Percentiles rank a stretch among this genome's conserved stretches.
Evolutionary conservation across 2,113 vertebrate species (phyloP).

Genomic region (Rhinolophus ferrumequinum): DNA sequence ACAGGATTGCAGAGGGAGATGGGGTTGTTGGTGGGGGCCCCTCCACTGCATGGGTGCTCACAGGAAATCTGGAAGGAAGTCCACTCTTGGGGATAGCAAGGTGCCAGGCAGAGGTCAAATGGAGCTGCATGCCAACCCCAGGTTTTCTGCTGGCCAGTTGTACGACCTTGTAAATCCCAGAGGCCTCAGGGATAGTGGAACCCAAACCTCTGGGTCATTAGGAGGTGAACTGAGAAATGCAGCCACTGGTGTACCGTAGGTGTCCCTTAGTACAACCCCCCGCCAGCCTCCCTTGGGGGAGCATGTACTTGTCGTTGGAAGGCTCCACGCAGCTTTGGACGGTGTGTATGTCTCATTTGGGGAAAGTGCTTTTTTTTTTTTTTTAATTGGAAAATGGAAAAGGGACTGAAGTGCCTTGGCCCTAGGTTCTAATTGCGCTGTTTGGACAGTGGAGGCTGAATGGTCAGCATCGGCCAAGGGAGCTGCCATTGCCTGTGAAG

Average conservation of each 20-base stretch:
- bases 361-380: background rate
- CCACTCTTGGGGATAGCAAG: background rate
- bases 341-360: background rate
- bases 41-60: background rate
- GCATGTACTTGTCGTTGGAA: background rate
- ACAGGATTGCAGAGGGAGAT: background rate
- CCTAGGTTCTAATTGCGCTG: background rate
- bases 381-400: background rate
- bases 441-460: background rate
- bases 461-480: background rate
- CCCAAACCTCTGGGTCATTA: background rate
- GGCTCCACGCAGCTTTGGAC: background rate
- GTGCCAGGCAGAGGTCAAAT: background rate
- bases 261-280: rapidly evolving
- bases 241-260: rapidly evolving
- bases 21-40: background rate
- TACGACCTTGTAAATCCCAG: background rate
- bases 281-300: rapidly evolving
- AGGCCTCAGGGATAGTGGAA: background rate
- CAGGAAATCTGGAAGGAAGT: background rate
- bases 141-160: background rate
- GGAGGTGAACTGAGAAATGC: background rate
- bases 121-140: background rate
- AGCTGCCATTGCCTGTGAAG: rapidly evolving
- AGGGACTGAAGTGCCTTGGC: background rate